A percentile compares a stretch with the other conserved stretches of the same genome.
Evolutionary conservation across 2,888 invertebrate species (phyloP).

Genomic region (Agrochola lychnidis): DNA sequence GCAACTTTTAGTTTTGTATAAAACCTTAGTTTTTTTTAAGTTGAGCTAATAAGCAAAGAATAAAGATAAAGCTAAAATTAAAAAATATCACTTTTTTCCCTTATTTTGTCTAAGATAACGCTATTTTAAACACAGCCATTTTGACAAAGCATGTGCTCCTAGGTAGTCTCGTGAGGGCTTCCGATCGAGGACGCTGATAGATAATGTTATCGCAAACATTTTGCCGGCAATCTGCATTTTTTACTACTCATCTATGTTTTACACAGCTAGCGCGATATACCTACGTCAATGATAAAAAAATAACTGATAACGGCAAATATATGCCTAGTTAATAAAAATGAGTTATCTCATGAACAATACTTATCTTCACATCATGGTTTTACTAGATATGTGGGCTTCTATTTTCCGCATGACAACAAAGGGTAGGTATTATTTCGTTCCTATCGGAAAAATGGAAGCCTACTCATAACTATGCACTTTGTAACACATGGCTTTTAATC

Average conservation of each 20-base stretch:
- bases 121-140: conserved; percentile 7
- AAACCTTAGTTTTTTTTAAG: not conserved
- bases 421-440: not conserved
- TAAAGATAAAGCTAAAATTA: not conserved
- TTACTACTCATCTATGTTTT: conserved; percentile 26
- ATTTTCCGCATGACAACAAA: conserved; percentile 14
- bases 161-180: conserved; percentile 41
- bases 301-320: conserved; percentile 34
- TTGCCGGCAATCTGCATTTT: conserved; percentile 29
- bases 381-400: conserved; percentile 7
- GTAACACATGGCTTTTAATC: not conserved
- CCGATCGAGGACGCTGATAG: conserved; percentile 30
- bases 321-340: conserved; percentile 36
- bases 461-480: not conserved
- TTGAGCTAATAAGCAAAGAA: not conserved
- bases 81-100: not conserved
- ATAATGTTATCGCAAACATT: conserved; percentile 47
- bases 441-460: not conserved
- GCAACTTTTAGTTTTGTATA: not conserved
- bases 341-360: conserved; percentile 36
- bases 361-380: conserved; percentile 25
- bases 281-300: conserved; percentile 47
- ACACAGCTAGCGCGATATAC: conserved; percentile 10
- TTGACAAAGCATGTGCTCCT: conserved; percentile 24
- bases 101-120: conserved; percentile 20